Percentiles rank a stretch among this genome's conserved stretches.
Evolutionary conservation across 1,140 invertebrate species (phyloP).

Genomic region (Adoxophyes honmai): DNA sequence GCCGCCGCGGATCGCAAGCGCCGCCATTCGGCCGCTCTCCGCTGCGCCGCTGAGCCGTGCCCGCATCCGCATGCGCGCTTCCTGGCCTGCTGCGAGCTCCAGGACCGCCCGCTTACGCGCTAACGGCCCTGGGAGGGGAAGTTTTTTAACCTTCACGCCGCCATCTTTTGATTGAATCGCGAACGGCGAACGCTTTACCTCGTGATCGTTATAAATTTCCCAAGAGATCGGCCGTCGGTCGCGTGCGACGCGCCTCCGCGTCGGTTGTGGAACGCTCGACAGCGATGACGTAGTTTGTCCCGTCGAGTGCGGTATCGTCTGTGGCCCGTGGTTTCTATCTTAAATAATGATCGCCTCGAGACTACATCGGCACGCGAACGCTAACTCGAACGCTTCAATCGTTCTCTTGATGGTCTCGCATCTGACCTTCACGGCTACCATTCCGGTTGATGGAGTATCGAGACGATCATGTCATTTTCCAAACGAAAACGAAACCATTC

Average conservation of each 20-base stretch:
- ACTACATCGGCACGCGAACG: not conserved
- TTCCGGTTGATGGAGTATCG: not conserved
- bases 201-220: constrained; percentile 4
- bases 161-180: no score
- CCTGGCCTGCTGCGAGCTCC: constrained; percentile 49
- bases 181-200: not conserved
- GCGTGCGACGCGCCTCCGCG: not conserved
- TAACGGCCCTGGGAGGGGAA: constrained; percentile 33
- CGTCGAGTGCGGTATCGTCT: not conserved
- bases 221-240: not conserved
- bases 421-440: not conserved
- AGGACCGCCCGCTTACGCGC: constrained; percentile 72
- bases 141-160: no score
- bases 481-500: constrained; percentile 21
- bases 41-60: constrained; percentile 43
- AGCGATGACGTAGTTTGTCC: not conserved
- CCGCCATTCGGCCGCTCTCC: constrained; percentile 57
- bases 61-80: constrained; percentile 64
- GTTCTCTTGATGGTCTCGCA: not conserved
- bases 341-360: not conserved
- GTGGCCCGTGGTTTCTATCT: not conserved
- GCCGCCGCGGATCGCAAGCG: constrained; percentile 57
- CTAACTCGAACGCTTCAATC: not conserved
- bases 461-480: not conserved
- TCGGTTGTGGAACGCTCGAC: not conserved